phyloP scores from a whole-genome alignment of 2,888 invertebrate genomes.

The Lumbricus terrestris region DNA sequence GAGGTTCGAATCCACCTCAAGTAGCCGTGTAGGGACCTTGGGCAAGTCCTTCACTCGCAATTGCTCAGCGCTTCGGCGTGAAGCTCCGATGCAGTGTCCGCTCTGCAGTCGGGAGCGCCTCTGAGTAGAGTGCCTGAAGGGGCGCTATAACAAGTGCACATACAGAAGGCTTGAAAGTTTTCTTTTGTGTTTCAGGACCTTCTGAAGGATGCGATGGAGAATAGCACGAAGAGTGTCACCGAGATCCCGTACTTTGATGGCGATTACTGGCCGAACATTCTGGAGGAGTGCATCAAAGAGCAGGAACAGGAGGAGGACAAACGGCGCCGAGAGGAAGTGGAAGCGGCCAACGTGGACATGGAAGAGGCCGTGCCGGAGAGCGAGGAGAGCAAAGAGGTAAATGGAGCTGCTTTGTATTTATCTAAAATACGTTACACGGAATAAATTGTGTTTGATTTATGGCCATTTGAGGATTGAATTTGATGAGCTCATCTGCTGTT shows the following conservation, averaged over 20 bases:
- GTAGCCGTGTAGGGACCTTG: too few relatives aligned
- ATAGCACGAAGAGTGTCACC: constrained; percentile 71
- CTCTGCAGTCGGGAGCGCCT: too few relatives aligned
- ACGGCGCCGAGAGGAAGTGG: constrained; percentile 81
- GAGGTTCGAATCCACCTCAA: too few relatives aligned
- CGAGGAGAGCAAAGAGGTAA: constrained; percentile 6
- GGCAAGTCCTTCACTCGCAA: too few relatives aligned
- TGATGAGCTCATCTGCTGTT: neutral
- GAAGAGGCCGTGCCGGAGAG: constrained; percentile 24
- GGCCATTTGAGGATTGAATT: neutral
- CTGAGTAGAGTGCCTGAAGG: too few relatives aligned
- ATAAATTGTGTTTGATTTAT: neutral
- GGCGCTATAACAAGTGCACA: too few relatives aligned
- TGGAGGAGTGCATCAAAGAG: constrained; percentile 98
- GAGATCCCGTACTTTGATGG: constrained; percentile 64
- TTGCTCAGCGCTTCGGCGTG: too few relatives aligned
- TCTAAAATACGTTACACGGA: neutral
- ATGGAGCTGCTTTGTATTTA: neutral
- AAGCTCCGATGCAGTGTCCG: too few relatives aligned
- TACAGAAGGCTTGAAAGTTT: neutral
- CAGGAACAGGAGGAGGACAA: constrained; percentile 96
- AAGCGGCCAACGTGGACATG: constrained; percentile 64
- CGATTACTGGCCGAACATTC: constrained; percentile 99
- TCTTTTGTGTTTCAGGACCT: constrained; percentile 51
- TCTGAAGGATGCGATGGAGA: constrained; percentile 96